Conservation (phyloP, 2,797 vertebrate species). For the Brachymystax lenok region DNA sequence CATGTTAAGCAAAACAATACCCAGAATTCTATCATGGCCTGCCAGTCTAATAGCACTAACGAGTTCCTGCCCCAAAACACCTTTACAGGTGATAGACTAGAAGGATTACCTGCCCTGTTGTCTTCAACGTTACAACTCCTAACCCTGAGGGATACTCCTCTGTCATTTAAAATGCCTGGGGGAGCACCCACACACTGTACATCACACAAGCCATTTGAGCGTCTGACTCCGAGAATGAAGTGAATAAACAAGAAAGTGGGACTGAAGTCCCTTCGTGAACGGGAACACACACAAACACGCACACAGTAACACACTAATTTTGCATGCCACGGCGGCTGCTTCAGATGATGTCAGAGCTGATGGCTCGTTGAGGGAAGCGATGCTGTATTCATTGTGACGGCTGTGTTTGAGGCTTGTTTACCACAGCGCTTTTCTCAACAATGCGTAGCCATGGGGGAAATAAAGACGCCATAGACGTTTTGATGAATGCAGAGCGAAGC, state of each 20-base stretch:
- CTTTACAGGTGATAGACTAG: conserved; percentile 7
- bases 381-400: conserved; percentile 39
- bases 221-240: conserved; percentile 13
- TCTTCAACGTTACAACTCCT: conserved; percentile 32
- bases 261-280: not conserved
- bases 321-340: not conserved
- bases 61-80: not conserved
- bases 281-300: not conserved
- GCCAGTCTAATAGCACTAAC: not conserved
- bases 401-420: conserved; percentile 24
- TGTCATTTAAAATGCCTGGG: conserved; percentile 12
- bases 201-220: conserved; percentile 39
- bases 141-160: not conserved
- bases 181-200: conserved; percentile 30
- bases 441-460: conserved; percentile 15
- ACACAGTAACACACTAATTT: conserved; percentile 1
- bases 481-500: conserved; percentile 24
- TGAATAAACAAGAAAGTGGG: conserved; percentile 30
- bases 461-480: conserved; percentile 3
- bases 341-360: conserved; percentile 23
- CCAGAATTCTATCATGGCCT: not conserved
- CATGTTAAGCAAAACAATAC: not conserved
- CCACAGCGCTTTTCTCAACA: conserved; percentile 19
- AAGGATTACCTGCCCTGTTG: conserved; percentile 22
- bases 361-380: conserved; percentile 30